A percentile compares a stretch with the other conserved stretches of the same genome.
Conservation (phyloP, 2,888 invertebrate species). For the Quadroppia sp. region DNA sequence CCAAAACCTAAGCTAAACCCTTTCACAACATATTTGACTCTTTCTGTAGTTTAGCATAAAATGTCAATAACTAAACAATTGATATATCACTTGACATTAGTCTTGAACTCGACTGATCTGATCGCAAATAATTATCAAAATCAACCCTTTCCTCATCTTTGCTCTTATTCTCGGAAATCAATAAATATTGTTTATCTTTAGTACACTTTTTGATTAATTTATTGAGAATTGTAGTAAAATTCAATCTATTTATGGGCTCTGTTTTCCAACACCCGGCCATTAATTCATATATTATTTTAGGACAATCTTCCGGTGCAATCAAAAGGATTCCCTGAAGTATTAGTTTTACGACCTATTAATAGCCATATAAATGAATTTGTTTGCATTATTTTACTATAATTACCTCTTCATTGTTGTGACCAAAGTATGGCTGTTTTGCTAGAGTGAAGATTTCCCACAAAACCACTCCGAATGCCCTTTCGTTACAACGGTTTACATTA, state of each 20-base stretch:
- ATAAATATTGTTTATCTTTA: slow-evolving; percentile 29
- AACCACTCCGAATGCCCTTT: slow-evolving; percentile 75
- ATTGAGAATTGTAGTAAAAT: slow-evolving; percentile 63
- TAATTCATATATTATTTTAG: slow-evolving; percentile 65
- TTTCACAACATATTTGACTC: too few relatives aligned
- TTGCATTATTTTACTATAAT: slow-evolving; percentile 40
- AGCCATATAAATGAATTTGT: too few relatives aligned
- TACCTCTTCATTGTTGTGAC: slow-evolving; percentile 78
- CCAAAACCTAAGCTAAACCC: too few relatives aligned
- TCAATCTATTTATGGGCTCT: slow-evolving; percentile 70
- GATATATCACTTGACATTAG: too few relatives aligned
- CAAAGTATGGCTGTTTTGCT: slow-evolving; percentile 89
- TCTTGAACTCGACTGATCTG: slow-evolving; percentile 36
- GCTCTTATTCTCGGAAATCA: slow-evolving; percentile 12
- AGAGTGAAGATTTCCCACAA: slow-evolving; percentile 90
- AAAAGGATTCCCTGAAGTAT: slow-evolving; percentile 74
- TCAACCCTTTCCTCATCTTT: slow-evolving; percentile 39
- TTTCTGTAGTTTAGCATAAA: too few relatives aligned
- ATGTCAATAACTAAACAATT: too few relatives aligned
- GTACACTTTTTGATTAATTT: slow-evolving; percentile 38
- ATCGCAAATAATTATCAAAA: slow-evolving; percentile 44
- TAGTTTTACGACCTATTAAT: slow-evolving; percentile 64
- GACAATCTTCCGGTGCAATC: slow-evolving; percentile 73
- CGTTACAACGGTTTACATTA: too few relatives aligned
- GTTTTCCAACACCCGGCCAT: slow-evolving; percentile 77